Evolutionary conservation across 1,140 invertebrate species (phyloP).

Genomic region (Homalodisca vitripennis): DNA sequence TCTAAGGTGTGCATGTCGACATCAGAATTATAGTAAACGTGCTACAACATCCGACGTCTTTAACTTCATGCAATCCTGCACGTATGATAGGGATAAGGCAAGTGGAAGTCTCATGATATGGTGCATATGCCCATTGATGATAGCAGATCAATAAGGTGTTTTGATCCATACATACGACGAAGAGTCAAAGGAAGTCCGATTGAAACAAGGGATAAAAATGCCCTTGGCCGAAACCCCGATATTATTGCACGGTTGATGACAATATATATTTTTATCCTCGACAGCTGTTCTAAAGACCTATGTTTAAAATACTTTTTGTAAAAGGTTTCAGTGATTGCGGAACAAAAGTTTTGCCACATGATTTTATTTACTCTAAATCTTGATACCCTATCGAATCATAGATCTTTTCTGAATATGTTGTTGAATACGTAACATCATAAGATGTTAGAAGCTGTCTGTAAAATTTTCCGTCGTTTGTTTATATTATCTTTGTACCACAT

Average conservation of each 20-base stretch:
- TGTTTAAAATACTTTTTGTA: slow-evolving; percentile 16
- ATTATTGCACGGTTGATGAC: slow-evolving; percentile 21
- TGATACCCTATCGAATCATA: too few relatives aligned
- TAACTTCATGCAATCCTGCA: slow-evolving; percentile 9
- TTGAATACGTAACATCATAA: background rate
- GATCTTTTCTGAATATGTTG: background rate
- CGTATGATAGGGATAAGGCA: slow-evolving; percentile 17
- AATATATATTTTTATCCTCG: background rate
- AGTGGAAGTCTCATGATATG: slow-evolving; percentile 22
- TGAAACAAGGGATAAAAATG: slow-evolving; percentile 19
- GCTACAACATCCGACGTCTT: too few relatives aligned
- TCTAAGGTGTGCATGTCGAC: slow-evolving; percentile 23
- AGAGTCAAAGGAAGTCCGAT: slow-evolving; percentile 20
- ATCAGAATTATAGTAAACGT: slow-evolving; percentile 3
- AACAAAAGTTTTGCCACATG: slow-evolving; percentile 21
- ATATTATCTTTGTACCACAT: slow-evolving; percentile 26
- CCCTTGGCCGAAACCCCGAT: slow-evolving; percentile 16
- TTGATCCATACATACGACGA: slow-evolving; percentile 30
- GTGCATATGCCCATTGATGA: slow-evolving; percentile 29
- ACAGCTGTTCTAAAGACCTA: background rate
- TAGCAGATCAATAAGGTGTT: slow-evolving; percentile 25
- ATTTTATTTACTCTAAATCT: slow-evolving; percentile 24
- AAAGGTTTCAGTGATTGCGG: slow-evolving; percentile 17
- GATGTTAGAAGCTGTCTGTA: slow-evolving; percentile 19
- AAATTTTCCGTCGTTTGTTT: slow-evolving; percentile 7